Evolutionary conservation across 2,797 vertebrate species (phyloP).

Genomic region (Labeo calbasu): DNA sequence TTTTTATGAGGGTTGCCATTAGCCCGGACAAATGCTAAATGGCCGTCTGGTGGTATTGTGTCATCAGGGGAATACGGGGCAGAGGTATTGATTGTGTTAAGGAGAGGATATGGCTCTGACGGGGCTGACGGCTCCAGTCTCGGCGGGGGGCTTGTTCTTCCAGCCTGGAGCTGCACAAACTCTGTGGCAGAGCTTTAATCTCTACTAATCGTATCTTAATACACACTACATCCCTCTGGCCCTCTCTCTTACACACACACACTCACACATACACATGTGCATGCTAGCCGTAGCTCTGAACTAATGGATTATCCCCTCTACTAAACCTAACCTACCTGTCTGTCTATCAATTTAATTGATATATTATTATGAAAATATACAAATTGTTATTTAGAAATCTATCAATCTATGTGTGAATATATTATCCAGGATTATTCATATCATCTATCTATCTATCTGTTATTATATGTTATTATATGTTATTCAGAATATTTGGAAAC

Average conservation of each 20-base stretch:
- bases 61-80: constrained; percentile 41
- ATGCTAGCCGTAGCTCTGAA: constrained; percentile 35
- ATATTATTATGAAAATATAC: neutral
- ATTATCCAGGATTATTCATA: neutral
- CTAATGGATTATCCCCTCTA: constrained; percentile 57
- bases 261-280: constrained; percentile 32
- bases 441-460: neutral
- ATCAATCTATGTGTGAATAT: neutral
- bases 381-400: neutral
- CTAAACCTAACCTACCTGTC: constrained; percentile 51
- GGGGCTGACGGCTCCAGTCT: constrained; percentile 59
- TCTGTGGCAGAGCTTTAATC: constrained; percentile 81
- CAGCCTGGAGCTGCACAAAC: constrained; percentile 73
- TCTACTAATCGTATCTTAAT: constrained; percentile 84
- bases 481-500: no score
- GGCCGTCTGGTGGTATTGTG: constrained; percentile 19
- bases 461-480: no score
- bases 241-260: constrained; percentile 53
- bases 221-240: constrained; percentile 70
- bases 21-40: constrained; percentile 7
- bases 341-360: constrained; percentile 37
- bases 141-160: constrained; percentile 70
- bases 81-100: constrained; percentile 70
- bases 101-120: constrained; percentile 48
- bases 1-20: constrained; percentile 45